A percentile compares a stretch with the other conserved stretches of the same genome.
phyloP scores from a whole-genome alignment of 2,888 invertebrate genomes.

The Epicampocera succincta region DNA sequence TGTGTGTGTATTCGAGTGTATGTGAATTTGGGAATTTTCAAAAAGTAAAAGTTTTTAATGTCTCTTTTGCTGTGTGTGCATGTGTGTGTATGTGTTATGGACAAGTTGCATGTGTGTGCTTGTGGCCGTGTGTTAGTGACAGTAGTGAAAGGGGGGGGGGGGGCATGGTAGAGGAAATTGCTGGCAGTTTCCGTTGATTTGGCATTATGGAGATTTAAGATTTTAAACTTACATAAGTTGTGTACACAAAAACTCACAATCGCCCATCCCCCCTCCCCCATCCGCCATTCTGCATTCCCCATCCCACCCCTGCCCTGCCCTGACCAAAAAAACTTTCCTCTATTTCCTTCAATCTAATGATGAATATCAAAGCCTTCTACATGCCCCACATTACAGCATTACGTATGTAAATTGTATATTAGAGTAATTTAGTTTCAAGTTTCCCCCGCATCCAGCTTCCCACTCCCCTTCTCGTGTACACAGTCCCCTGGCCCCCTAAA shows the following conservation, averaged over 20 bases:
- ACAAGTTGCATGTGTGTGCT: slow-evolving; percentile 3
- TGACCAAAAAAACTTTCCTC: too few relatives aligned
- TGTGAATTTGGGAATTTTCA: slow-evolving; percentile 2
- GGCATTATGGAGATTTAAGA: slow-evolving; percentile 54
- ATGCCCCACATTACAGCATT: slow-evolving; percentile 11
- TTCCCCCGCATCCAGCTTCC: neutral
- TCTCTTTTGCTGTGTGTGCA: slow-evolving; percentile 17
- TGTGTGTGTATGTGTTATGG: slow-evolving; percentile 9
- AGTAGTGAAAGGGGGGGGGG: neutral
- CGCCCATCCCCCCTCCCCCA: neutral
- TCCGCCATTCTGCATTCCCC: too few relatives aligned
- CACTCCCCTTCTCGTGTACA: neutral
- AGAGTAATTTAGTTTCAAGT: slow-evolving; percentile 64
- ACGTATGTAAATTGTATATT: slow-evolving; percentile 62
- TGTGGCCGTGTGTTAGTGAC: neutral
- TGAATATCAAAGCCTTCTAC: slow-evolving; percentile 22
- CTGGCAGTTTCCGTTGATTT: slow-evolving; percentile 51
- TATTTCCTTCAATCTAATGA: neutral
- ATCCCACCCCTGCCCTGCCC: too few relatives aligned
- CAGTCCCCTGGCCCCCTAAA: neutral
- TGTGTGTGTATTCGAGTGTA: too few relatives aligned
- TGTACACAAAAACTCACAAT: slow-evolving; percentile 42
- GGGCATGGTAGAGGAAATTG: slow-evolving; percentile 2
- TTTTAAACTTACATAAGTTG: slow-evolving; percentile 25
- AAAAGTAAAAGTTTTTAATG: slow-evolving; percentile 55